A percentile compares a stretch with the other conserved stretches of the same genome.
phyloP scores from a whole-genome alignment of 35 echinoderm and acorn worm species.

The Heliocidaris tuberculata region DNA sequence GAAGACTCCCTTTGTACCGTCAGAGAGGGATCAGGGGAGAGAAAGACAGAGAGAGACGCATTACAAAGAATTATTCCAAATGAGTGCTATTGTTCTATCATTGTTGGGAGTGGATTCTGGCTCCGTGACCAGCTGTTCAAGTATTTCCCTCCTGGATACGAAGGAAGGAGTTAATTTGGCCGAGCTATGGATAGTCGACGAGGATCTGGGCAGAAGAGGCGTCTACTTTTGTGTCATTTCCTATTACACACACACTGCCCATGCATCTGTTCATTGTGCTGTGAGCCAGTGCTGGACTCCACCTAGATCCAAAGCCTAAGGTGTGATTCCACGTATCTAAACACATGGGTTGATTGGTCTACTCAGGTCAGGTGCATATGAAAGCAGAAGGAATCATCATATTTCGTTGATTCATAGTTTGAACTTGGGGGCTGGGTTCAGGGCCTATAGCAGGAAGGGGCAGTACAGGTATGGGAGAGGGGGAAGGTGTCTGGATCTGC shows the following conservation, averaged over 20 bases:
- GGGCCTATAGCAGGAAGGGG: not conserved
- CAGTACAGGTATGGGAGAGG: not conserved
- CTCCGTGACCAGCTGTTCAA: not conserved
- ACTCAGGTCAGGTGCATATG: not conserved
- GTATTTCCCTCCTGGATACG: not conserved
- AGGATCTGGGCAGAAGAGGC: constrained; percentile 14
- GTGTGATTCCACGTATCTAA: not conserved
- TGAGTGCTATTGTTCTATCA: not conserved
- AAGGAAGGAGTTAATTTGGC: constrained; percentile 50
- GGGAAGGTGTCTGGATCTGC: not conserved
- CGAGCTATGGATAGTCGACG: constrained; percentile 44
- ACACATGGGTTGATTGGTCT: not conserved
- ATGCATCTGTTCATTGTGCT: constrained; percentile 33
- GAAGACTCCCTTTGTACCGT: not conserved
- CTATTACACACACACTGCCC: constrained; percentile 34
- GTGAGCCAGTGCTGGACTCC: not conserved
- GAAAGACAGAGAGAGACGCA: not conserved
- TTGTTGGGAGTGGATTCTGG: not conserved
- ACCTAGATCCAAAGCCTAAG: not conserved
- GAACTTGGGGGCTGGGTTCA: not conserved
- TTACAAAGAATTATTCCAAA: not conserved
- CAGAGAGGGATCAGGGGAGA: not conserved
- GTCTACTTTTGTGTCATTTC: constrained; percentile 53
- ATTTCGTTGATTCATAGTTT: not conserved
- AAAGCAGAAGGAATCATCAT: not conserved